A percentile compares a stretch with the other conserved stretches of the same genome.
These are phyloP conservation scores for Odontothrips loti DNA, from an alignment of 2,888 invertebrate species.

Conservation along the genomic window DNA sequence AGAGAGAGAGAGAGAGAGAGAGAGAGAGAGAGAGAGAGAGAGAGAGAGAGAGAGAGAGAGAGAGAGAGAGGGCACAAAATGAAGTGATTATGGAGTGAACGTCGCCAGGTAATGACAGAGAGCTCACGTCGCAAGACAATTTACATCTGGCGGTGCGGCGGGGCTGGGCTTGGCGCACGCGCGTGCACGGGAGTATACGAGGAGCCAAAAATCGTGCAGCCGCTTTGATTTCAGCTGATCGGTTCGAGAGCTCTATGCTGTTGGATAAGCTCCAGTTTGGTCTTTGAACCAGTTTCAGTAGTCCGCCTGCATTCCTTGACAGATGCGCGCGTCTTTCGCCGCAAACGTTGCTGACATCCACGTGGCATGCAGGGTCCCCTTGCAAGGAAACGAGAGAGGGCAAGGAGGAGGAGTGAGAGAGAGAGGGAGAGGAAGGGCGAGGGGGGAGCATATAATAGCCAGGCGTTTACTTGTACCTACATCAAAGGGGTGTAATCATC, in stretches of 20 bases:
- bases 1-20: conserved; percentile 27
- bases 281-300: too few species aligned
- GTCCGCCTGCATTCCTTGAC: too few species aligned
- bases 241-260: too few species aligned
- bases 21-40: conserved; percentile 23
- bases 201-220: too few species aligned
- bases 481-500: not conserved
- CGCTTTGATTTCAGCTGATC: too few species aligned
- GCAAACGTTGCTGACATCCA: too few species aligned
- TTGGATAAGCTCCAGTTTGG: too few species aligned
- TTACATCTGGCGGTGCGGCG: not conserved
- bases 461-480: conserved; percentile 30
- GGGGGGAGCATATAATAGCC: conserved; percentile 29
- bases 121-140: not conserved
- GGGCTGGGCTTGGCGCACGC: too few species aligned
- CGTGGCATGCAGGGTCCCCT: too few species aligned
- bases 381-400: not conserved
- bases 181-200: too few species aligned
- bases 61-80: conserved; percentile 15
- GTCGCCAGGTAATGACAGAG: conserved; percentile 12
- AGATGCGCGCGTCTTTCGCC: too few species aligned
- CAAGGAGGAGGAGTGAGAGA: conserved; percentile 16
- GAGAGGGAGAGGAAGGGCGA: conserved; percentile 2
- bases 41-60: conserved; percentile 24
- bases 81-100: conserved; percentile 22